Conservation (phyloP, 1,140 invertebrate species). For the Telenomus remus region DNA sequence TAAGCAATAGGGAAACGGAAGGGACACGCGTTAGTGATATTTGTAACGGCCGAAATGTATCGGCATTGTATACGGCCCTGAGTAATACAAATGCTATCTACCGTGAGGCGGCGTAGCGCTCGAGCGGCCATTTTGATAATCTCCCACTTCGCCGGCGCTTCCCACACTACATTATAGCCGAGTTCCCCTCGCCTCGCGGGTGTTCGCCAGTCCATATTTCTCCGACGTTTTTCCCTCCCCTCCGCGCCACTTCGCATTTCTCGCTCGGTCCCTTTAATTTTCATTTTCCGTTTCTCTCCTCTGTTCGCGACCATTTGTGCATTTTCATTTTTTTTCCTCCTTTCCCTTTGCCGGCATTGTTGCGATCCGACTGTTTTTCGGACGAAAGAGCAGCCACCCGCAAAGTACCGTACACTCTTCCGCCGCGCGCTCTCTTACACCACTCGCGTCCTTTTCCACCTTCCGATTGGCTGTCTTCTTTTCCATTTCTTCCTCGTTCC, state of each 20-base stretch:
- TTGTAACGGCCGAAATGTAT: constrained; percentile 4
- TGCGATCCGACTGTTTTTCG: constrained; percentile 32
- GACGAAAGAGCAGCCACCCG: constrained; percentile 24
- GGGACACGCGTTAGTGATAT: too few species aligned
- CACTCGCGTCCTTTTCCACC: constrained; percentile 33
- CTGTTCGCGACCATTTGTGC: constrained; percentile 29
- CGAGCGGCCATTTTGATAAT: constrained; percentile 74
- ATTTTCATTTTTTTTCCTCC: constrained; percentile 41
- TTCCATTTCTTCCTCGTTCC: constrained; percentile 4
- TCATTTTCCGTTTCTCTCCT: constrained; percentile 19
- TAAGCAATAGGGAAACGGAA: too few species aligned
- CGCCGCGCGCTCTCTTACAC: constrained; percentile 32
- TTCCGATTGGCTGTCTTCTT: constrained; percentile 34
- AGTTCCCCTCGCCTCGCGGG: constrained; percentile 20
- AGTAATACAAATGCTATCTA: constrained; percentile 50
- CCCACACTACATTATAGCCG: constrained; percentile 47
- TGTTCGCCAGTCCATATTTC: constrained; percentile 51
- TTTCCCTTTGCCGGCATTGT: constrained; percentile 1
- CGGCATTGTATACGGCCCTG: constrained; percentile 49
- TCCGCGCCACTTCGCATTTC: constrained; percentile 7
- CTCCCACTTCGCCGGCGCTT: constrained; percentile 64
- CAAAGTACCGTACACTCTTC: constrained; percentile 29
- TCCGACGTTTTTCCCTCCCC: constrained; percentile 27
- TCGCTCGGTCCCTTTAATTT: constrained; percentile 35
- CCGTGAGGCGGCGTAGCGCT: constrained; percentile 69